Base-by-base conservation (phyloP, 1,140 invertebrate species). In the Rhopalosiphum padi region DNA sequence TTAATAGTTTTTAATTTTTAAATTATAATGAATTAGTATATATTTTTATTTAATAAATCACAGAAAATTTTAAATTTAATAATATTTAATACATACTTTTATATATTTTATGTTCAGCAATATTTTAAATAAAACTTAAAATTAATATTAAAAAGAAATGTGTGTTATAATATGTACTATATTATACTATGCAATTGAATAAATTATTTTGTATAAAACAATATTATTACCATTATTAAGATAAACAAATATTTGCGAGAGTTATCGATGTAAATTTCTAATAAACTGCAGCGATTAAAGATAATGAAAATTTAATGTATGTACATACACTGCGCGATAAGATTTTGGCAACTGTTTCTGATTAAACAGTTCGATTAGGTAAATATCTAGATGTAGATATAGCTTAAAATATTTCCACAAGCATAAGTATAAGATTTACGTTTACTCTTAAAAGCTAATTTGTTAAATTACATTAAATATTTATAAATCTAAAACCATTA, bases 321-420 rank as follows among this genome's bases (percentile, higher is more conserved):
- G 30, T 77, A 35, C 22, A 22, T 30, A 35, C 2, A 35, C 46
- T 53, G 22, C 11, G n/a, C n/a, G n/a, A 89, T 89, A 89, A 35
- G 46, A 89, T 89, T 89, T 51, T 53, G 48, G 87, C 87, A 53
- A 53, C 87, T 21, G 48, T 89, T 89, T 53, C 48, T 51, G 46
- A 53, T 53, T 87, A 53, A 53, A 18, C 21, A 22, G 7, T 89
- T 89, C 3, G 9, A 25, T 86, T 43, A 43, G 83, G 23, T 46
- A 43, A 37, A 86, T 46, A 43, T 86, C 82, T 37, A 86, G 4
- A 30, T 15, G 41, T 3, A 7, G 37, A 46, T 86, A 43, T 23
- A 41, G 22, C 37, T 85, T 85, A 25, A 11, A 43, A 85, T 85
- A 85, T 85, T 85, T 85, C 23, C 23, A 43, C 0, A 35, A 83